These are phyloP conservation scores for Arion vulgaris DNA, from an alignment of 1,140 invertebrate species.

Conservation along the genomic window DNA sequence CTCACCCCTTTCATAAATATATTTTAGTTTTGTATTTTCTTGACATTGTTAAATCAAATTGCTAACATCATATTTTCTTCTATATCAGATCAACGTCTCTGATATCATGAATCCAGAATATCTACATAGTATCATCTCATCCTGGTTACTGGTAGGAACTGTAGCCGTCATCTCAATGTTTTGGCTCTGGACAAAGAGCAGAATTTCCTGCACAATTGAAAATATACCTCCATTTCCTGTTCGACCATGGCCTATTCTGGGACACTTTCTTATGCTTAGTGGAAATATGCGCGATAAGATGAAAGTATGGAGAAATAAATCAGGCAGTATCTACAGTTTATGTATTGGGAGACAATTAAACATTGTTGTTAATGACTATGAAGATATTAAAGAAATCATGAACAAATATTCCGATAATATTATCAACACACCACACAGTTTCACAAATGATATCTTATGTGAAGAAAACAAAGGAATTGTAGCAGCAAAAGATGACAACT, in stretches of 20 bases:
- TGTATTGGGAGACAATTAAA: not conserved
- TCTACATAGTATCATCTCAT: not conserved
- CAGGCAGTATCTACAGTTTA: not conserved
- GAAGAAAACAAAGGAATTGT: conserved; percentile 1
- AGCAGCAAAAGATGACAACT: not conserved
- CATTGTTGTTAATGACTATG: not conserved
- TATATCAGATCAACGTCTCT: no score
- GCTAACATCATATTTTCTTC: no score
- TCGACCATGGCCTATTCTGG: not conserved
- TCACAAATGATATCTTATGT: not conserved
- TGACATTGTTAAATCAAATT: no score
- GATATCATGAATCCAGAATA: no score
- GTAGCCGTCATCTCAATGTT: not conserved
- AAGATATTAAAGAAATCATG: not conserved
- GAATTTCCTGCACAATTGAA: not conserved
- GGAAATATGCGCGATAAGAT: not conserved
- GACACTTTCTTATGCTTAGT: not conserved
- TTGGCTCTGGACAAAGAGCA: not conserved
- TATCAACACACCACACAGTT: not conserved
- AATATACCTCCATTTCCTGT: conserved; percentile 2
- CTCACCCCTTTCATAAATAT: no score
- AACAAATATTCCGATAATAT: not conserved
- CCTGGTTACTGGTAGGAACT: not conserved
- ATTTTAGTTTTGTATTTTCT: no score
- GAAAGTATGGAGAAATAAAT: not conserved